Percentiles rank a stretch among this genome's conserved stretches.
Conservation (phyloP, 2,888 invertebrate species). For the Cheilosia grossa region DNA sequence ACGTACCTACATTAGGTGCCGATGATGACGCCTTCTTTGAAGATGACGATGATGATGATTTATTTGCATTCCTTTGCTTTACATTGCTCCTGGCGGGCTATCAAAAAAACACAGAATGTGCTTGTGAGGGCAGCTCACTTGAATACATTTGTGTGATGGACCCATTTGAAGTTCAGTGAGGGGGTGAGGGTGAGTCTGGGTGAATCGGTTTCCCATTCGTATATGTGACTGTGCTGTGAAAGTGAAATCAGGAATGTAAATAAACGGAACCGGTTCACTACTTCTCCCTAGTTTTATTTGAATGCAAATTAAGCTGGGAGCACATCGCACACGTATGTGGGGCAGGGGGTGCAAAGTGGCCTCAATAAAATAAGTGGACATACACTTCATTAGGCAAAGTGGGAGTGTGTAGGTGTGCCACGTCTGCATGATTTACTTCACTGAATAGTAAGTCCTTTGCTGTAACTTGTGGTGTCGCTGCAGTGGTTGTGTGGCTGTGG, state of each 20-base stretch:
- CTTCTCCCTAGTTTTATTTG: conserved; percentile 17
- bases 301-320: background rate
- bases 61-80: conserved; percentile 65
- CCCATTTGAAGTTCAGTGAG: conserved; percentile 24
- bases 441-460: background rate
- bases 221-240: conserved; percentile 13
- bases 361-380: conserved; percentile 17
- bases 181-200: background rate
- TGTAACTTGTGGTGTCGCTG: too few species aligned
- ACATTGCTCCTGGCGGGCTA: conserved; percentile 17
- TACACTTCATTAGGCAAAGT: conserved; percentile 6
- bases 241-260: conserved; percentile 32
- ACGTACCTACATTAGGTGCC: conserved; percentile 13
- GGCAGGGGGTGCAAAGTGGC: background rate
- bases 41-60: conserved; percentile 62
- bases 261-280: conserved; percentile 2
- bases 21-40: conserved; percentile 42
- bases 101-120: background rate
- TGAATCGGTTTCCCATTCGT: conserved; percentile 7
- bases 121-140: background rate
- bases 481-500: too few species aligned
- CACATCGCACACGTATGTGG: background rate
- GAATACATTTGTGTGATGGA: conserved; percentile 17
- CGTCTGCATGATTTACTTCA: background rate
- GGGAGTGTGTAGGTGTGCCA: background rate